Evolutionary conservation across 2,888 invertebrate genomes (phyloP), one percentile per base, ranked within the genome.

Genomic region (Cyrtodaria siliqua): DNA sequence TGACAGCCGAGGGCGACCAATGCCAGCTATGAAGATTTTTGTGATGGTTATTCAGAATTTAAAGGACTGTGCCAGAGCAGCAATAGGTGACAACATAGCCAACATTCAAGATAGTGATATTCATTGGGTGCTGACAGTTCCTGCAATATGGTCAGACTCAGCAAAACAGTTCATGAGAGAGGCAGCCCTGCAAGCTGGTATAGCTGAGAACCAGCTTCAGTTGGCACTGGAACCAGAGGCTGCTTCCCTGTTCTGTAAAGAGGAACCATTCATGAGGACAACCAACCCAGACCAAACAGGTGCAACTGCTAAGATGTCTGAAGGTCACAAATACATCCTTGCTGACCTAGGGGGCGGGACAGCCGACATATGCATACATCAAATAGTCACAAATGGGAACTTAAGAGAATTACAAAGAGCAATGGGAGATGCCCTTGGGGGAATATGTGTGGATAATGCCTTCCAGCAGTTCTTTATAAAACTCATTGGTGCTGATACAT

Each of bases 211-310:
- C 1, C 29, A 56, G 14, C 50, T 78, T 9, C 26, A 12, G 14
- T 27, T 78, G 18, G 73, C 29, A 8, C 52, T 78, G 20, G 78
- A 78, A 44, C 69, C 78, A n/a, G 78, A 78, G 20, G 78, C 72
- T n/a, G 78, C 78, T 9, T 68, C 78, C 12, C 47, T 64, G 26
- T 78, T 50, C 50, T 70, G 70, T 23, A n/a, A 18, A 33, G 56
- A 44, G 6, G 8, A 44, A 44, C n/a, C 44, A 69, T n/a, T 42
- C 26, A 20, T 44, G 16, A 20, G 16, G 6, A 44, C n/a, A 16
- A 16, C 16, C 3, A 18, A 16, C 4, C n/a, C 4, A 18, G 6
- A 6, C 3, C n/a, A 20, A 6, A 16, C 4, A 44, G 20, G 44
- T 6, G 20, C 4, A 18, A 44, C 20, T 18, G 57, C 8, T 2